A percentile compares a stretch with the other conserved stretches of the same genome.
Evolutionary conservation across 2,888 invertebrate genomes (phyloP).

Genomic region (Rhodophaea formosa): DNA sequence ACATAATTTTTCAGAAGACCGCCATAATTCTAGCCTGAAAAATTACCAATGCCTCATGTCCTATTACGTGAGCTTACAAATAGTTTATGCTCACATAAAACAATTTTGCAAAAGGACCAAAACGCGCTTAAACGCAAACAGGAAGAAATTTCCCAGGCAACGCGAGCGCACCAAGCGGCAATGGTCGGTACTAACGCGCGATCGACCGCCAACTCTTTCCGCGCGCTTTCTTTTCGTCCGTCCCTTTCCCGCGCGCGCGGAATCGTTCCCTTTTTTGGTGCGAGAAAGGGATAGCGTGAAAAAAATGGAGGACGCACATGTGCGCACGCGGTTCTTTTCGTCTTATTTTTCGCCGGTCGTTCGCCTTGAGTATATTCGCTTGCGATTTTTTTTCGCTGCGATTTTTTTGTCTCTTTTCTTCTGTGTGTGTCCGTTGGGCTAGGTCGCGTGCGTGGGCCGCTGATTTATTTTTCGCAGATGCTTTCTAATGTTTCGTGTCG

Average conservation of each 20-base stretch:
- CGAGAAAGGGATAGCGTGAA: conserved; percentile 62
- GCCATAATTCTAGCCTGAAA: not conserved
- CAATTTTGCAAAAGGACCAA: conserved; percentile 29
- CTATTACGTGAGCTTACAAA: conserved; percentile 5
- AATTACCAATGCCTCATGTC: not conserved
- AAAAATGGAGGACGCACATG: conserved; percentile 79
- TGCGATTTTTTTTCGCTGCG: conserved; percentile 47
- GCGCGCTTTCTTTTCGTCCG: conserved; percentile 69
- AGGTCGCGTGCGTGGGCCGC: conserved; percentile 67
- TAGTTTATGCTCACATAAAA: conserved; percentile 5
- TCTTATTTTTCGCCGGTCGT: conserved; percentile 78
- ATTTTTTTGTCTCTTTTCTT: conserved; percentile 54
- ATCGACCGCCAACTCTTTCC: conserved; percentile 71
- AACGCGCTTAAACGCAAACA: conserved; percentile 56
- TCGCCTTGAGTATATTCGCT: conserved; percentile 72
- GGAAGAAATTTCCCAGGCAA: conserved; percentile 70
- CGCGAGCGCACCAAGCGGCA: conserved; percentile 59
- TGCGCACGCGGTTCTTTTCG: conserved; percentile 70
- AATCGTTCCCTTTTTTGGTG: conserved; percentile 59
- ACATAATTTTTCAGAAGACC: not conserved
- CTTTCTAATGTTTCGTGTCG: conserved; percentile 29
- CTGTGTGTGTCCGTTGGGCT: conserved; percentile 65
- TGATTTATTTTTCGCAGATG: conserved; percentile 36
- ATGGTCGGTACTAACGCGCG: conserved; percentile 62
- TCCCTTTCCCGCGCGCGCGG: conserved; percentile 50